These are phyloP conservation scores for Murina feae DNA, from an alignment of 2,113 vertebrate genomes.

Conservation along the genomic window DNA sequence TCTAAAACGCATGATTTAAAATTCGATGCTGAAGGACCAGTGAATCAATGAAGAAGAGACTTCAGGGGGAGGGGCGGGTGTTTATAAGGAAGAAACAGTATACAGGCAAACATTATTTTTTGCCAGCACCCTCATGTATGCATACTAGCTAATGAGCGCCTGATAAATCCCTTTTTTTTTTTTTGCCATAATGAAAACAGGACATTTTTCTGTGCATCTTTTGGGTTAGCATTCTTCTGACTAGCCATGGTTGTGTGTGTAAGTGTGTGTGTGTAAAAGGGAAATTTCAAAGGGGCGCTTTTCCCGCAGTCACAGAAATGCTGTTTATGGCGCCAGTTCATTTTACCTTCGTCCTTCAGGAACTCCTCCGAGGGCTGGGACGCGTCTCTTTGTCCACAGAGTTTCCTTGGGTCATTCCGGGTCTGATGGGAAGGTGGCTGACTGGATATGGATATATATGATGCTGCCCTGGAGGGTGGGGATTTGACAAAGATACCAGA, in stretches of 20 bases:
- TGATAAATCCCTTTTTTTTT: not conserved
- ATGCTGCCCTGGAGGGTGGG: not conserved
- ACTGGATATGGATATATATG: not conserved
- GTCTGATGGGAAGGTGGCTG: not conserved
- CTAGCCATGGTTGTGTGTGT: not conserved
- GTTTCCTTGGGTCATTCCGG: not conserved
- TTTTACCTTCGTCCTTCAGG: slow-evolving; percentile 1
- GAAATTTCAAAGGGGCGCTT: not conserved
- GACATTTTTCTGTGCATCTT: not conserved
- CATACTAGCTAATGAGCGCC: not conserved
- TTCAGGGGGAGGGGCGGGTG: not conserved
- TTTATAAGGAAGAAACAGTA: not conserved
- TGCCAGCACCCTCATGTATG: not conserved
- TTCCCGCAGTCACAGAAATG: not conserved
- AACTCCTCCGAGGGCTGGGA: not conserved
- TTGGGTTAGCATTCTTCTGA: not conserved
- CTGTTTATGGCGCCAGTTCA: not conserved
- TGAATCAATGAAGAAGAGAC: not conserved
- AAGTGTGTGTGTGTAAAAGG: not conserved
- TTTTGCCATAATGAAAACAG: not conserved
- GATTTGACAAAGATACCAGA: not conserved
- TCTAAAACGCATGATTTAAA: not conserved
- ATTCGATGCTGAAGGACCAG: not conserved
- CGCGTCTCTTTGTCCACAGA: not conserved
- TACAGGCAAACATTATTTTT: no score